Percentiles rank a stretch among this genome's conserved stretches.
phyloP scores from a whole-genome alignment of 2,113 vertebrate genomes.

The Melanostigma gelatinosum region DNA sequence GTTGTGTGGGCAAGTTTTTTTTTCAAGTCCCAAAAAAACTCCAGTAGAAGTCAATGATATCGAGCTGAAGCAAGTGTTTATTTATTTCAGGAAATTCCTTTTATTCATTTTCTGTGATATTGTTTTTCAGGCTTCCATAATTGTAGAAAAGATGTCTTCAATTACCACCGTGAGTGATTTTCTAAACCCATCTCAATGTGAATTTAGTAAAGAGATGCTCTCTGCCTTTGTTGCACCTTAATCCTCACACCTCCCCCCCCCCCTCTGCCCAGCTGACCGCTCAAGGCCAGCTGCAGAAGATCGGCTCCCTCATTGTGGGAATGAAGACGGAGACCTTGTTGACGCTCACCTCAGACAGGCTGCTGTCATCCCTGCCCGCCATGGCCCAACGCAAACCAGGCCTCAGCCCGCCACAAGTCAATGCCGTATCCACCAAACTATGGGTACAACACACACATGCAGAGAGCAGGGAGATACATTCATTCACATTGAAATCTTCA shows the following conservation, averaged over 20 bases:
- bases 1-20: neutral
- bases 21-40: neutral
- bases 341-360: constrained; percentile 69
- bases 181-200: neutral
- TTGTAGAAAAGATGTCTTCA: constrained; percentile 80
- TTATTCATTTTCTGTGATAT: neutral
- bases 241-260: constrained; percentile 4
- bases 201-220: neutral
- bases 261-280: constrained; percentile 58
- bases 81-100: neutral
- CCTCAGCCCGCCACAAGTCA: constrained; percentile 75
- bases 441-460: constrained; percentile 75
- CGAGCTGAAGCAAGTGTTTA: neutral
- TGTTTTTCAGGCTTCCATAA: constrained; percentile 78
- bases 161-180: constrained; percentile 74
- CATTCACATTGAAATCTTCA: neutral
- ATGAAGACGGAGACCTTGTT: constrained; percentile 77
- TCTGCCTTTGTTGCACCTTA: neutral
- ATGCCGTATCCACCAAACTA: constrained; percentile 79
- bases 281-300: constrained; percentile 64
- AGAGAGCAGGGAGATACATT: neutral
- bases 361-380: constrained; percentile 72
- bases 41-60: neutral
- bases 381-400: constrained; percentile 60
- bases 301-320: constrained; percentile 79